Percentiles rank a stretch among this genome's conserved stretches.
phyloP scores from a whole-genome alignment of 2,888 invertebrate genomes.

The Heliconius charithonia region DNA sequence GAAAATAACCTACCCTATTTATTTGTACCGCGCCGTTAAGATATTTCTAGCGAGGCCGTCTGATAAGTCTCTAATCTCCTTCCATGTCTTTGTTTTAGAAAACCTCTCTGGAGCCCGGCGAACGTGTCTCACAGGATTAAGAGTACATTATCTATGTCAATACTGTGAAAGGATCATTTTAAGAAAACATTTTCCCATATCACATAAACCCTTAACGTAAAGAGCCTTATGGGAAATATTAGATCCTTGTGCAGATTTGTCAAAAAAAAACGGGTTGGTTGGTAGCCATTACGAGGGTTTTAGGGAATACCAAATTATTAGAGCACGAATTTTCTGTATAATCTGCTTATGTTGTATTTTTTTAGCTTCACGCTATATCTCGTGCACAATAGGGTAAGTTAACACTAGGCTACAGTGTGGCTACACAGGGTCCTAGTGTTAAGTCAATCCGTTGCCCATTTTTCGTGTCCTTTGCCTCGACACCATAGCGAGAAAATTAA shows the following conservation, averaged over 20 bases:
- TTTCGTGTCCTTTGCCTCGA: too few species aligned
- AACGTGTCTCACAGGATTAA: conserved; percentile 58
- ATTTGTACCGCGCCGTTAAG: conserved; percentile 54
- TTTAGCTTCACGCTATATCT: too few species aligned
- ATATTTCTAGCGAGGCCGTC: conserved; percentile 59
- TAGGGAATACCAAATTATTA: background rate
- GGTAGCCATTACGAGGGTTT: background rate
- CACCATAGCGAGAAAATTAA: too few species aligned
- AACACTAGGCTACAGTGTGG: too few species aligned
- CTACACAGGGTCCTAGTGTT: too few species aligned
- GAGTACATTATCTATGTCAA: conserved; percentile 79
- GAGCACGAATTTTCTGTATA: background rate
- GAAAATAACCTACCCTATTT: conserved; percentile 39
- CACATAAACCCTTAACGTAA: conserved; percentile 75
- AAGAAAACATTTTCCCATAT: conserved; percentile 74
- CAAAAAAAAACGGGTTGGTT: background rate
- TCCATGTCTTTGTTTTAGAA: conserved; percentile 74
- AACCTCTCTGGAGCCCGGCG: conserved; percentile 63
- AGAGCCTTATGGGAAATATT: conserved; percentile 74
- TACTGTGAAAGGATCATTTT: conserved; percentile 67
- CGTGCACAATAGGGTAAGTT: too few species aligned
- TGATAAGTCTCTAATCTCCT: conserved; percentile 71
- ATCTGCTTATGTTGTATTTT: too few species aligned
- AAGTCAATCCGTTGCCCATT: too few species aligned
- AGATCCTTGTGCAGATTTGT: conserved; percentile 57